Base-by-base conservation (phyloP, 2,797 vertebrate genomes). In the Smutsia gigantea region DNA sequence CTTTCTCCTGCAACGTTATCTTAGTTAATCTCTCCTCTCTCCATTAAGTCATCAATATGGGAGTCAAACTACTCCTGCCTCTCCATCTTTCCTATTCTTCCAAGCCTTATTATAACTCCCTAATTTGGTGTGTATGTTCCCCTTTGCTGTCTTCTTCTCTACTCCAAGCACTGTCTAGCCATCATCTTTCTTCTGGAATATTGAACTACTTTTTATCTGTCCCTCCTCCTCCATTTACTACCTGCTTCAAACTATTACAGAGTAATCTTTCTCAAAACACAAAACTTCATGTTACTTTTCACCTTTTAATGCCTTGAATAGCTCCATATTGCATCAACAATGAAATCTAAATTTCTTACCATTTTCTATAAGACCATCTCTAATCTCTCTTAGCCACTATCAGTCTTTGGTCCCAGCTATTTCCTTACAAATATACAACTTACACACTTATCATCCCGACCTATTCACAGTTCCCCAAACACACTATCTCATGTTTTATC, bases 311-410 rank as follows among this genome's bases (percentile, higher is more conserved):
- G 23, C 7, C 66, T 92, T 39, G 27, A 68, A 39, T 84, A 84
- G 10, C 29, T 84, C 31, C 31, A 69, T 19, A 29, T 12, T 84
- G 23, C 13, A 92, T 81, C 77, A 97, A 46, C 5, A 9, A 72
- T 68, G 13, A 71, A 69, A 85, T 92, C 34, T 92, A 82, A 77
- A 64, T 90, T 88, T 93, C 31, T 74, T 61, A 63, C 66, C 42
- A 95, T 75, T 92, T 95, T 68, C 53, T 27, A 31, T 61, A 61
- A 83, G 13, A 17, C 4, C 25, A 17, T 88, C 21, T 79, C 29
- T 93, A 91, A 71, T n/a, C 14, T 87, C 23, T 81, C 51, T 57
- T 90, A 19, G 12, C 6, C 81, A 25, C 21, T 51, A 4, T 85
- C 72, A 77, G 19, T 90, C 46, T 86, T 79, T 71, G 15, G 31